Conservation (phyloP, 2,797 vertebrate species). For the Lagocephalus sceleratus region DNA sequence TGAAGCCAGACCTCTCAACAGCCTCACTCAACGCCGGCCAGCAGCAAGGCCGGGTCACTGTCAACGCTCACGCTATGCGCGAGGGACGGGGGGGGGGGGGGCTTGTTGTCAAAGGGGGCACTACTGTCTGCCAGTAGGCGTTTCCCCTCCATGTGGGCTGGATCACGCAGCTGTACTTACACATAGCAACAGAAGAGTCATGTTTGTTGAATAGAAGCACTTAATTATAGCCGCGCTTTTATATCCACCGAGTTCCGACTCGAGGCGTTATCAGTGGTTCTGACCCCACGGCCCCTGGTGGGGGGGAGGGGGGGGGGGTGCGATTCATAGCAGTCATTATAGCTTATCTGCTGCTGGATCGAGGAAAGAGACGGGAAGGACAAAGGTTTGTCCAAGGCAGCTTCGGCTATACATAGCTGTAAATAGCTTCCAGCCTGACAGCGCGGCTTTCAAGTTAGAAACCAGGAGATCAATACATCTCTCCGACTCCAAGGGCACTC, state of each 20-base stretch:
- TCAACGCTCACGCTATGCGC: constrained; percentile 71
- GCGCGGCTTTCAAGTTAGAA: constrained; percentile 62
- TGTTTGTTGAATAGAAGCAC: no score
- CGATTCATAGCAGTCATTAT: constrained; percentile 24
- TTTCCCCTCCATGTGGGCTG: constrained; percentile 27
- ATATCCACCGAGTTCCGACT: background rate
- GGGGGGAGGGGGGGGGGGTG: no score
- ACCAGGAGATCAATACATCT: constrained; percentile 62
- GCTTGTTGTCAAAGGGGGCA: constrained; percentile 38
- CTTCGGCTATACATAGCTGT: constrained; percentile 61
- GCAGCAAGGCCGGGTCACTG: constrained; percentile 66
- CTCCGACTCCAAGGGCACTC: constrained; percentile 54
- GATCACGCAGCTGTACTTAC: background rate
- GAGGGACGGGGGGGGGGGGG: constrained; percentile 13
- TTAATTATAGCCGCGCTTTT: no score
- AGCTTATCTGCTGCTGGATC: constrained; percentile 34
- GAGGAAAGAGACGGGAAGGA: constrained; percentile 25
- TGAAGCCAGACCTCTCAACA: constrained; percentile 60
- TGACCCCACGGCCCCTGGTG: background rate
- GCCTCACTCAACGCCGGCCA: constrained; percentile 61
- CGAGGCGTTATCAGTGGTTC: background rate
- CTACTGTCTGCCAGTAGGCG: constrained; percentile 22
- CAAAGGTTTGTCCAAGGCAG: constrained; percentile 44
- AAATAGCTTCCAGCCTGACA: constrained; percentile 57
- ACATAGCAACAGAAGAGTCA: no score